phyloP scores from a whole-genome alignment of 2,797 vertebrate genomes.

The Clarias pachynema region DNA sequence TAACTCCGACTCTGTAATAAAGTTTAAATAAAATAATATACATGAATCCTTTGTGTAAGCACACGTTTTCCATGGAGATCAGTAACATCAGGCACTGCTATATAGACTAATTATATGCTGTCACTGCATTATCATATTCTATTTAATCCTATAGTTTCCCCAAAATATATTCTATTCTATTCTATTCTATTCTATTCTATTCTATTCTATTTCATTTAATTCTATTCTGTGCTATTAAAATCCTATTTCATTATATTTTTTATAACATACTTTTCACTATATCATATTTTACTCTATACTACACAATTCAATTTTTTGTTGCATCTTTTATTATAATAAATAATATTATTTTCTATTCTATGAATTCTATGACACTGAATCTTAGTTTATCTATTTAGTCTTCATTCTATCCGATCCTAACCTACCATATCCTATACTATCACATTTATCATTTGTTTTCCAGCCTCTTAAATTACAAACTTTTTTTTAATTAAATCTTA shows the following conservation, averaged over 20 bases:
- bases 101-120: background rate
- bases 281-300: too few species aligned
- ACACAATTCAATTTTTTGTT: too few species aligned
- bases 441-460: background rate
- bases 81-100: background rate
- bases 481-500: too few species aligned
- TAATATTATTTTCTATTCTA: too few species aligned
- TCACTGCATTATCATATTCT: background rate
- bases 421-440: background rate
- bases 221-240: background rate
- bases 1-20: background rate
- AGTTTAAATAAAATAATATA: background rate
- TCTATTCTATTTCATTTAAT: too few species aligned
- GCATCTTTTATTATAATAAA: too few species aligned
- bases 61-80: background rate
- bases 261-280: too few species aligned
- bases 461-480: background rate
- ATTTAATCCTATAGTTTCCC: background rate
- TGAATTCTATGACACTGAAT: too few species aligned
- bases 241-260: too few species aligned
- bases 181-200: background rate
- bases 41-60: background rate
- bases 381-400: too few species aligned
- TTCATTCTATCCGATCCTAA: too few species aligned
- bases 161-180: background rate